Conservation (phyloP, 2,888 invertebrate species). For the Napeogenes inachia region DNA sequence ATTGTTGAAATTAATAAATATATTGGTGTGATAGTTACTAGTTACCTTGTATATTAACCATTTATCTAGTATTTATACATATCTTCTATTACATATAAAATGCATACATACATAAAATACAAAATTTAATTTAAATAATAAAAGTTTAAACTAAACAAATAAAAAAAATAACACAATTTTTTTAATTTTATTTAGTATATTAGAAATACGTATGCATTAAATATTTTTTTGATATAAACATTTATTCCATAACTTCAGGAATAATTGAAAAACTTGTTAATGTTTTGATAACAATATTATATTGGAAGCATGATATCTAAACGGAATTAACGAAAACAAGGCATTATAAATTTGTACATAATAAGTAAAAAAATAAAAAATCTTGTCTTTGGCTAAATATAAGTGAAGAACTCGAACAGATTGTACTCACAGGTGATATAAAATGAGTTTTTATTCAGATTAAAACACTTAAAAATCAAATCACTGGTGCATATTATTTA, state of each 20-base stretch:
- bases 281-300: constrained; percentile 11
- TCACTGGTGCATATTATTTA: constrained; percentile 55
- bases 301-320: constrained; percentile 33
- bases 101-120: constrained; percentile 1
- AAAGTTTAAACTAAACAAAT: too few relatives aligned
- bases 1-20: constrained; percentile 71
- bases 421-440: constrained; percentile 64
- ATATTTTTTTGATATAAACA: background rate
- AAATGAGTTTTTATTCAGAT: constrained; percentile 39
- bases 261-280: background rate
- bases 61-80: constrained; percentile 38
- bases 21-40: constrained; percentile 52
- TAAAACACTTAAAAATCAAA: constrained; percentile 46
- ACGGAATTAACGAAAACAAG: constrained; percentile 43
- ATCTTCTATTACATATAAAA: constrained; percentile 6
- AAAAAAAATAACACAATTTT: too few relatives aligned
- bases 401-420: constrained; percentile 38
- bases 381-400: constrained; percentile 60
- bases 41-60: constrained; percentile 53
- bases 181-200: background rate
- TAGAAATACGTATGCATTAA: background rate
- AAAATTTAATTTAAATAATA: too few relatives aligned
- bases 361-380: constrained; percentile 41
- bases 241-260: background rate
- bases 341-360: constrained; percentile 35